Evolutionary conservation across 2,797 vertebrate species (phyloP).

Genomic region (Xenentodon cancila): DNA sequence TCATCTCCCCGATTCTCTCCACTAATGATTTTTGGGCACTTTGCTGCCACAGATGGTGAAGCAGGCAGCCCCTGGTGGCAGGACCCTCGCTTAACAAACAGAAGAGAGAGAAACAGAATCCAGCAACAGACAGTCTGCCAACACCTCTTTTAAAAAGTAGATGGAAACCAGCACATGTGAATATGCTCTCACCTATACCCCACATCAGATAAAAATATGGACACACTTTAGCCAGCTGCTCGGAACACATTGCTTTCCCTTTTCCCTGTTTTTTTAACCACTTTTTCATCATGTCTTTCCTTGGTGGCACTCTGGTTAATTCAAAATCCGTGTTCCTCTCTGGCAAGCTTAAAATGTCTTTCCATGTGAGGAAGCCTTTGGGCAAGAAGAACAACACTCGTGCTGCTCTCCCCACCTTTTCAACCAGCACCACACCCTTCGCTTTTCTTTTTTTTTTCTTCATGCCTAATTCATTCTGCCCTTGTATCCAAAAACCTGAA

Average conservation of each 20-base stretch:
- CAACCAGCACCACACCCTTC: slow-evolving; percentile 35
- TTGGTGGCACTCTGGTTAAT: slow-evolving; percentile 65
- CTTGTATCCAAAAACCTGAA: slow-evolving; percentile 30
- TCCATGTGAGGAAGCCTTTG: slow-evolving; percentile 43
- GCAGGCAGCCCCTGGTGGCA: slow-evolving; percentile 60
- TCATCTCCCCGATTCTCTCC: slow-evolving; percentile 52
- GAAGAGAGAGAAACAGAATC: slow-evolving; percentile 26
- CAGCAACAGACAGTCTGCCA: slow-evolving; percentile 46
- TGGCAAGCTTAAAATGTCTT: slow-evolving; percentile 46
- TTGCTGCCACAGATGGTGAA: slow-evolving; percentile 74
- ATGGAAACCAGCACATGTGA: slow-evolving; percentile 22
- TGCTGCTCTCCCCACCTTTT: slow-evolving; percentile 28
- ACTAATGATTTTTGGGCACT: slow-evolving; percentile 75
- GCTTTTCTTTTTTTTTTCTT: slow-evolving; percentile 9
- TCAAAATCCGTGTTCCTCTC: slow-evolving; percentile 66
- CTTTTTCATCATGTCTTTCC: slow-evolving; percentile 10
- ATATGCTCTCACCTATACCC: slow-evolving; percentile 23
- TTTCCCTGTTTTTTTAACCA: background rate
- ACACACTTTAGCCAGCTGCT: slow-evolving; percentile 12
- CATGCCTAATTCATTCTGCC: slow-evolving; percentile 47
- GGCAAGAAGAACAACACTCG: slow-evolving; percentile 38
- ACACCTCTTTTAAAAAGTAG: slow-evolving; percentile 49
- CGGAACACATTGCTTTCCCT: slow-evolving; percentile 3
- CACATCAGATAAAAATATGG: slow-evolving; percentile 13
- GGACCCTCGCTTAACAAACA: slow-evolving; percentile 51